phyloP scores from a whole-genome alignment of 1,140 invertebrate species.

The Vanessa atalanta region DNA sequence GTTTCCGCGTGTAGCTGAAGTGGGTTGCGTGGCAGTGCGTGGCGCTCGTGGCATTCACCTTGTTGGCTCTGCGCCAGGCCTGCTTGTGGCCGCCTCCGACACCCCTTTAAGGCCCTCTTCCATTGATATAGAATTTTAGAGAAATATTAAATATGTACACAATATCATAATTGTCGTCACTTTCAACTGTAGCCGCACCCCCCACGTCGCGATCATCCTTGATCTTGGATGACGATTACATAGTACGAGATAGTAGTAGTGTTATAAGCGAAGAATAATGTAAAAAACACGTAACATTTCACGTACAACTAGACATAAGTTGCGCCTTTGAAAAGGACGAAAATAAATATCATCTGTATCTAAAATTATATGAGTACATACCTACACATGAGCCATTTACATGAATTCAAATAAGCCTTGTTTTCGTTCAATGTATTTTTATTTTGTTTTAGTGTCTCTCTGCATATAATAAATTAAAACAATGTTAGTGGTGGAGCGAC shows the following conservation, averaged over 20 bases:
- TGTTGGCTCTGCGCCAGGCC: conserved; percentile 70
- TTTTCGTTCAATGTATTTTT: too few relatives aligned
- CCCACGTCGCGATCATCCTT: too few relatives aligned
- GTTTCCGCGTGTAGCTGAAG: conserved; percentile 68
- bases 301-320: too few relatives aligned
- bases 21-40: conserved; percentile 68
- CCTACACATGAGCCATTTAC: not conserved
- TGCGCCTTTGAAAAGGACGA: too few relatives aligned
- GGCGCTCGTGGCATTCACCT: conserved; percentile 77
- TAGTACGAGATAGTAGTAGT: too few relatives aligned
- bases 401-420: not conserved
- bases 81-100: conserved; percentile 40
- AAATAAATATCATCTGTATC: too few relatives aligned
- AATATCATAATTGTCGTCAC: too few relatives aligned
- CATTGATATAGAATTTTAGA: conserved; percentile 12
- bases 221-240: too few relatives aligned
- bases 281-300: too few relatives aligned
- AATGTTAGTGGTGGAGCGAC: conserved; percentile 8
- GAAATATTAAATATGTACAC: not conserved
- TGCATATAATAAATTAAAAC: not conserved
- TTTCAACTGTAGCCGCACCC: too few relatives aligned
- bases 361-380: not conserved
- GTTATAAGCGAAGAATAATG: too few relatives aligned
- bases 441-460: too few relatives aligned
- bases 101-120: conserved; percentile 34